Evolutionary conservation across 2,113 vertebrate species (phyloP).

Genomic region (Laterallus jamaicensis): DNA sequence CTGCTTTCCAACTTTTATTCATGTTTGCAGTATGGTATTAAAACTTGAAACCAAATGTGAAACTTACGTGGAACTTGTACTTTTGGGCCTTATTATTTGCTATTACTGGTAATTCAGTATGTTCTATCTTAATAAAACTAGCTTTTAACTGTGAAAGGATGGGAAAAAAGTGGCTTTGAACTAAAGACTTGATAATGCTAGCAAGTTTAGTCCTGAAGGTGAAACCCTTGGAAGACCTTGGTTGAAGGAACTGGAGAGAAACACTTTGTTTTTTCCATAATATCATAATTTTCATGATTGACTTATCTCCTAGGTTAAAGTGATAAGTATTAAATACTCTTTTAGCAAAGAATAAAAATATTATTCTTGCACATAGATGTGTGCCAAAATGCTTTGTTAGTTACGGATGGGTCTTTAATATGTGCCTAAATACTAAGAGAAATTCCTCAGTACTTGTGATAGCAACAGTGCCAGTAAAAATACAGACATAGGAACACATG

Average conservation of each 20-base stretch:
- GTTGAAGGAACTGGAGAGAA: not conserved
- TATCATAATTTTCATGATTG: not conserved
- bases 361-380: not conserved
- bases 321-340: not conserved
- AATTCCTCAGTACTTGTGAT: not conserved
- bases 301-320: not conserved
- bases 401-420: not conserved
- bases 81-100: not conserved
- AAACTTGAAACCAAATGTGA: not conserved
- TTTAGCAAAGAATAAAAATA: not conserved
- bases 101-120: not conserved
- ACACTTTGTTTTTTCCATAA: not conserved
- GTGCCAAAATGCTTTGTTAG: not conserved
- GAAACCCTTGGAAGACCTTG: not conserved
- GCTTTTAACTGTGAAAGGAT: not conserved
- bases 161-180: not conserved
- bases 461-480: not conserved
- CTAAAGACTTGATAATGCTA: not conserved
- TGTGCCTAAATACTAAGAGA: not conserved
- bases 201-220: not conserved
- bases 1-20: not conserved
- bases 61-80: rapidly evolving
- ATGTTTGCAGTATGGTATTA: not conserved
- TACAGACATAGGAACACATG: not conserved
- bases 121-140: not conserved